Base-by-base conservation (phyloP, 2,797 vertebrate species). In the Echeneis naucrates region DNA sequence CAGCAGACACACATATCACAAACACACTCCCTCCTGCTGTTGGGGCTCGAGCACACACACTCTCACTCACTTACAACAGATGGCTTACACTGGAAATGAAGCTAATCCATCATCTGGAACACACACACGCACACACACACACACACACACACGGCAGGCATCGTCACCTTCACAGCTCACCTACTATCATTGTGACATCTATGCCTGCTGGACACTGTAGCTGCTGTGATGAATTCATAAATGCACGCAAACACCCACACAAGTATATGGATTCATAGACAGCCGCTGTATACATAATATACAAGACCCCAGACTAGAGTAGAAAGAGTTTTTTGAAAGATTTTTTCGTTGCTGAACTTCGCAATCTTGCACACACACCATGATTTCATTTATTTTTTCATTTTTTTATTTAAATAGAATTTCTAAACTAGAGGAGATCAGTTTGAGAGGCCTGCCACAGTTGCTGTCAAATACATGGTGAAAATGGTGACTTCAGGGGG, bases 91-190 rank as follows among this genome's bases (percentile, higher is more conserved):
- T 91, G 87, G 82, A 92, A 93, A 94, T 92, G 90, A 92, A 90
- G 86, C 91, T 93, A 94, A 95, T 94, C 93, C 91, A 94, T 95
- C 93, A 94, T 87, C 51, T 73, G 78, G 82, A 89, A 86, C 81
- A 72, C 75, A n/a, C n/a, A 77, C 48, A 72, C 75, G n/a, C n/a
- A 77, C 48, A 72, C 55, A 72, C 59, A 75, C 62, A 71, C 78
- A 77, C 75, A 71, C 57, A 56, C 30, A 71, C 61, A 53, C 63
- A 53, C 61, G 71, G 83, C 77, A 75, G 84, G 82, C 68, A 66
- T 68, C 23, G 77, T 92, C 91, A 92, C 91, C 91, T 93, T 92
- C 91, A 92, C 88, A 92, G 85, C 89, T 92, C 89, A 92, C 83
- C 87, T 88, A 58, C 78, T 83, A 88, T 90, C 87, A 87, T 81